Conservation (phyloP, 23 tunicate species). For the Styela clava region DNA sequence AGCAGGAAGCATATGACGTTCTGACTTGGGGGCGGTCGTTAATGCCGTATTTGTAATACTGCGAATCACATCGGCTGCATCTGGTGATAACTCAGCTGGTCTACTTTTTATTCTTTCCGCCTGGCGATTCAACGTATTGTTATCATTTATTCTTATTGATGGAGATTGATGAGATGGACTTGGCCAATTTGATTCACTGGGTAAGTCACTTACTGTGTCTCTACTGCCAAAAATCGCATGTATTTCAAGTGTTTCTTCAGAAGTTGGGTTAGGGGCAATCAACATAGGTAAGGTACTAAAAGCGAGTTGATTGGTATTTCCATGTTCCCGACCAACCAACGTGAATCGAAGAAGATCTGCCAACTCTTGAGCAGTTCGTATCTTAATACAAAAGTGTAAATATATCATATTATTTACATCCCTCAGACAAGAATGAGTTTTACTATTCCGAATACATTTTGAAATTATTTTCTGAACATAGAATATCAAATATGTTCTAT, state of each 20-base stretch:
- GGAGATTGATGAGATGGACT: background rate
- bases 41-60: background rate
- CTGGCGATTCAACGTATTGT: background rate
- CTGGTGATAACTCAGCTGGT: background rate
- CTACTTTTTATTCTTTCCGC: background rate
- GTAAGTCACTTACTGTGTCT: background rate
- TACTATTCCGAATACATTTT: too few relatives aligned
- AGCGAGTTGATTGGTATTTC: constrained; percentile 17
- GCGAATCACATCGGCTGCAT: constrained; percentile 5
- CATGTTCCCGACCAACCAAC: constrained; percentile 3
- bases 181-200: background rate
- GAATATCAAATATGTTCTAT: too few relatives aligned
- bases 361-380: constrained; percentile 28
- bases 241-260: background rate
- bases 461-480: too few relatives aligned
- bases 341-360: constrained; percentile 26
- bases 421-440: background rate
- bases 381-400: background rate
- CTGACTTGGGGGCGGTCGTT: background rate
- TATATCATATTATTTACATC: background rate
- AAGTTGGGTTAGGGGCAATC: background rate
- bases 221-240: background rate
- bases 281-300: background rate
- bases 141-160: background rate
- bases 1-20: background rate